Percentiles rank a stretch among this genome's conserved stretches.
These are phyloP conservation scores for Athrips mouffetella DNA, from an alignment of 2,888 invertebrate species.

Conservation along the genomic window DNA sequence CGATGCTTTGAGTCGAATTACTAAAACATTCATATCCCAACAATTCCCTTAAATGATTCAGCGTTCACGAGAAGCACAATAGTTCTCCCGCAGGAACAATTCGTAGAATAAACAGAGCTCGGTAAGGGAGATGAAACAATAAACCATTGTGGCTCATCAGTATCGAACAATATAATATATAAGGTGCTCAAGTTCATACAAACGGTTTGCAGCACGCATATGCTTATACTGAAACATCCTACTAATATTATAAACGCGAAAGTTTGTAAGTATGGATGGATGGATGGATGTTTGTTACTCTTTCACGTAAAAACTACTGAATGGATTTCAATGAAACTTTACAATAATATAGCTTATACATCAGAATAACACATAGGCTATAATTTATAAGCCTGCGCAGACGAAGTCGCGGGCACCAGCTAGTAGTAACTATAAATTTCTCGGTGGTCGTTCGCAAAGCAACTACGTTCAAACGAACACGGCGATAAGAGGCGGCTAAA, in stretches of 20 bases:
- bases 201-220: conserved; percentile 34
- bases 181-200: conserved; percentile 45
- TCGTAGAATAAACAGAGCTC: conserved; percentile 36
- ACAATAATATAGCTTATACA: too few species aligned
- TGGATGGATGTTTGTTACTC: too few species aligned
- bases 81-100: conserved; percentile 34
- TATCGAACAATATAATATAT: conserved; percentile 32
- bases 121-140: conserved; percentile 44
- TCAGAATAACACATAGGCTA: too few species aligned
- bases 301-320: too few species aligned
- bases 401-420: too few species aligned
- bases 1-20: conserved; percentile 14
- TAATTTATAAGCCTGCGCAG: too few species aligned
- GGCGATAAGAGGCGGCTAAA: conserved; percentile 48
- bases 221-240: conserved; percentile 3
- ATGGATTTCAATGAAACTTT: too few species aligned
- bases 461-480: conserved; percentile 39
- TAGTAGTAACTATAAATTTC: conserved; percentile 34
- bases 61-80: conserved; percentile 23
- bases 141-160: conserved; percentile 56
- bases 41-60: conserved; percentile 25
- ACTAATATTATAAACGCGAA: too few species aligned
- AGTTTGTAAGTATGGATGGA: too few species aligned
- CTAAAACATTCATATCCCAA: conserved; percentile 8
- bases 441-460: conserved; percentile 29